Evolutionary conservation across 2,888 invertebrate species (phyloP), one percentile per base, ranked within the genome.

Genomic region (Kuschelorhynchus macadamiae): DNA sequence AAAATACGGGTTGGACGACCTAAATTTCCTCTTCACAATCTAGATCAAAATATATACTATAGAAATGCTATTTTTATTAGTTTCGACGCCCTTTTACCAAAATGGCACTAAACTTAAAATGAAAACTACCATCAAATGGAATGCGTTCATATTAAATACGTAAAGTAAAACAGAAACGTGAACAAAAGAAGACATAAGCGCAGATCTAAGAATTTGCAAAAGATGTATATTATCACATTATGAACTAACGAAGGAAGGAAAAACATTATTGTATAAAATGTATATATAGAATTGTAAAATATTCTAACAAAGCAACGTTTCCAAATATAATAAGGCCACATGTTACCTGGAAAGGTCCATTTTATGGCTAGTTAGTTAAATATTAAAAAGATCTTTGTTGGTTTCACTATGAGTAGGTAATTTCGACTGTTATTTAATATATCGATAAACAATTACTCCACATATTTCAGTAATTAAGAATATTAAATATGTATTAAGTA

Each of bases 21-120:
- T 60, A 67, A 62, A 46, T 56, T 47, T 62, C 49, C 36, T 17
- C 30, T 25, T 25, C 39, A 32, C 42, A 47, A 42, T 56, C 17
- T 11, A 50, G 32, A 36, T 42, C 18, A 39, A 52, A 53, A 53
- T 44, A 66, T 20, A 49, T 56, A 41, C 56, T 39, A 55, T 33
- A 59, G 56, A 63, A 60, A 53, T 56, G 42, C 55, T 61, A 52
- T 44, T 57, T n/a, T 49, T 36, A 61, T 67, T 56, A 53, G 56
- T 69, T 69, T 60, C 53, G 42, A 56, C 66, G 67, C 77, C 76
- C 72, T 75, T 75, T 75, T 76, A 76, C 77, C 73, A 72, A n/a
- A 78, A 79, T 79, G 79, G 79, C 79, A 79, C 79, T 78, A 78
- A 76, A 74, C 74, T 77, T 76, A 75, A 70, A 70, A 71, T 70